Conservation (phyloP, 64 coral and sea anemone species). For the Porites australiensis region DNA sequence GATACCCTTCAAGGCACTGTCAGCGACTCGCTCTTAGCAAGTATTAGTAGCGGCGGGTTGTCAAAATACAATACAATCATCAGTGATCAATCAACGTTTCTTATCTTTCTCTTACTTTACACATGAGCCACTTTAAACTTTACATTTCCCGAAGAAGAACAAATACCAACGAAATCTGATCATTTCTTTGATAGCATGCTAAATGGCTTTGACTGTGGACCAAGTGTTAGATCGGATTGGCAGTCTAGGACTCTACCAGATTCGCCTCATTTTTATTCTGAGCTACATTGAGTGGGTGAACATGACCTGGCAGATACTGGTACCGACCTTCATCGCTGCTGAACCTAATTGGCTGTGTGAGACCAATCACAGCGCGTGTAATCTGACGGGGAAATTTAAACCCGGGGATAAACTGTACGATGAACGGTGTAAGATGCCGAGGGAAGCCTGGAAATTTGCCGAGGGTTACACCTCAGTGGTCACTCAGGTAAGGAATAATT, state of each 20-base stretch:
- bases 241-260: constrained; percentile 52
- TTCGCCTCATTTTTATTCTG: constrained; percentile 48
- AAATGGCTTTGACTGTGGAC: constrained; percentile 52
- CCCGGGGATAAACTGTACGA: constrained; percentile 20
- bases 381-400: constrained; percentile 25
- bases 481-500: constrained; percentile 33
- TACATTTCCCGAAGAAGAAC: too few relatives aligned
- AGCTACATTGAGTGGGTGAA: constrained; percentile 62
- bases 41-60: too few relatives aligned
- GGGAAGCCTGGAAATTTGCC: constrained; percentile 42
- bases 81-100: too few relatives aligned
- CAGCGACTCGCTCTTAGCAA: too few relatives aligned
- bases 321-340: constrained; percentile 40
- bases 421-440: constrained; percentile 24
- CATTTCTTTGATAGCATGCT: background rate
- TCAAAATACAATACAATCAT: too few relatives aligned
- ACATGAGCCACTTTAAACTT: too few relatives aligned
- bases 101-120: too few relatives aligned
- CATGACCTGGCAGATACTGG: constrained; percentile 48
- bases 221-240: constrained; percentile 33
- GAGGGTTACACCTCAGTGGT: constrained; percentile 62
- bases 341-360: constrained; percentile 57
- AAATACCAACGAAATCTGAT: too few relatives aligned
- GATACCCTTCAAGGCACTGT: too few relatives aligned
- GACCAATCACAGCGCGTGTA: constrained; percentile 25